phyloP scores from a whole-genome alignment of 1,140 invertebrate genomes.

The Phthorimaea operculella region DNA sequence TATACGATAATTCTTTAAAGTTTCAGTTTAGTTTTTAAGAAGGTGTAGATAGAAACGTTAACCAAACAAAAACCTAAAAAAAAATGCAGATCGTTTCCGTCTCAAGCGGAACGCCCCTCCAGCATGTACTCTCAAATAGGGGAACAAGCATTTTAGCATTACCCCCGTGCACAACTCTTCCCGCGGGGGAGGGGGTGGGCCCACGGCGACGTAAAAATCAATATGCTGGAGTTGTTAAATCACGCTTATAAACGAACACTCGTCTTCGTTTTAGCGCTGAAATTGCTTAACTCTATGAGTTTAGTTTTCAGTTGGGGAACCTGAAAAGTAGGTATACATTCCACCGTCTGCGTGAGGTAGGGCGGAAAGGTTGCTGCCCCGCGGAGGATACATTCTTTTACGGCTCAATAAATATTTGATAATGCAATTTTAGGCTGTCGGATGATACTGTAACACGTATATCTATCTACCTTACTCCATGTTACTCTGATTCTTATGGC shows the following conservation, averaged over 20 bases:
- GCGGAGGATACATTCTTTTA: too few species aligned
- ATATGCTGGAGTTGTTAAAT: conserved; percentile 79
- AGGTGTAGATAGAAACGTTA: too few species aligned
- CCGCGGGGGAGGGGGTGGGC: conserved; percentile 63
- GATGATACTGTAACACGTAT: too few species aligned
- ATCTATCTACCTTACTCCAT: too few species aligned
- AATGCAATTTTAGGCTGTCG: too few species aligned
- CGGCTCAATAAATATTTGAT: too few species aligned
- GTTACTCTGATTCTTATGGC: too few species aligned
- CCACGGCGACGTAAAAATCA: conserved; percentile 74
- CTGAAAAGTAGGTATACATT: not conserved
- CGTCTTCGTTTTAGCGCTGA: conserved; percentile 69
- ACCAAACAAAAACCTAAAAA: not conserved
- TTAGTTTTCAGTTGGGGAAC: conserved; percentile 25
- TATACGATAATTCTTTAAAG: too few species aligned
- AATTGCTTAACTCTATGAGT: conserved; percentile 48
- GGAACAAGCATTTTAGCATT: conserved; percentile 69
- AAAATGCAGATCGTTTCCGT: not conserved
- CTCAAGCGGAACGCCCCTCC: conserved; percentile 39
- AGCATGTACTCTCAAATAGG: conserved; percentile 68
- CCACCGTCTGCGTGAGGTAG: not conserved
- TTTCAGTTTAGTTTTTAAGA: too few species aligned
- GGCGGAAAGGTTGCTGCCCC: too few species aligned
- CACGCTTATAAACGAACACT: conserved; percentile 77
- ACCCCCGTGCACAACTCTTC: conserved; percentile 68